Evolutionary conservation across 2,797 vertebrate species (phyloP).

Genomic region (Mormyrus proboscirostris): DNA sequence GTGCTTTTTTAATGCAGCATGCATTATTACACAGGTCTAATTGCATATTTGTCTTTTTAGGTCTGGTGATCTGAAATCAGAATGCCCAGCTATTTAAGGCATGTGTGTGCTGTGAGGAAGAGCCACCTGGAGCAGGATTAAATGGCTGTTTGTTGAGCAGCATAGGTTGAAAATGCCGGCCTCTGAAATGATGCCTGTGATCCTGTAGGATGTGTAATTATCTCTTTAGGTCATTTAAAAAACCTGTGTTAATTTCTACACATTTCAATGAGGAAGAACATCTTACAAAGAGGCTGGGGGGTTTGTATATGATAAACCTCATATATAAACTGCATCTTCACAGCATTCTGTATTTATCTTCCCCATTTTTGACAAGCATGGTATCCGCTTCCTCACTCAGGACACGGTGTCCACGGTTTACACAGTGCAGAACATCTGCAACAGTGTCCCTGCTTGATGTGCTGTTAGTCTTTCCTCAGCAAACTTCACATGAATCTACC

Average conservation of each 20-base stretch:
- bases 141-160: not conserved
- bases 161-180: not conserved
- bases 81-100: not conserved
- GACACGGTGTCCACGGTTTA: not conserved
- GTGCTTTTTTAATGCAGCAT: not conserved
- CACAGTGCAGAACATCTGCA: not conserved
- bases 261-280: not conserved
- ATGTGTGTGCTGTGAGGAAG: not conserved
- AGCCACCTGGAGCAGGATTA: not conserved
- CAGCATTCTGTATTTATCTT: not conserved
- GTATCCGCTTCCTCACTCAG: not conserved
- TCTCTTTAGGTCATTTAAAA: not conserved
- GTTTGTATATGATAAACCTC: not conserved
- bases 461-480: not conserved
- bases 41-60: not conserved
- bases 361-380: not conserved
- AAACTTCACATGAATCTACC: not conserved
- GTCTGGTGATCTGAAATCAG: not conserved
- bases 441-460: not conserved
- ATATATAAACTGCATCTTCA: not conserved
- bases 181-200: not conserved
- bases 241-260: not conserved
- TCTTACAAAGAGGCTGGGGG: not conserved
- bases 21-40: not conserved
- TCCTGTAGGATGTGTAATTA: not conserved